Conservation (phyloP, 2,113 vertebrate genomes). For the Lichenostomus cassidix region DNA sequence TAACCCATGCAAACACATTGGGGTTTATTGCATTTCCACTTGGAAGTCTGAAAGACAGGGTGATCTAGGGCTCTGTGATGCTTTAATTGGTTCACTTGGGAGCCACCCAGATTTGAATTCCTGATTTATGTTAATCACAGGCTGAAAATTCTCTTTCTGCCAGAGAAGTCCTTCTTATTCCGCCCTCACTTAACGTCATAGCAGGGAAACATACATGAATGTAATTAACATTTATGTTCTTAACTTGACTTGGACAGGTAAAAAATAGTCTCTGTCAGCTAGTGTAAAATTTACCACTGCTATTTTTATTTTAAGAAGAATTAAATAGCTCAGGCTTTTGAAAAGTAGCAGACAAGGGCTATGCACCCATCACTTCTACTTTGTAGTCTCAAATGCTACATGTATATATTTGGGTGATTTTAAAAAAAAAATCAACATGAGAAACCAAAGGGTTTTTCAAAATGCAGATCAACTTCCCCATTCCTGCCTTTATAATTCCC, state of each 20-base stretch:
- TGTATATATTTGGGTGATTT: background rate
- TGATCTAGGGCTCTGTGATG: background rate
- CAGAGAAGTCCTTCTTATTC: slow-evolving; percentile 20
- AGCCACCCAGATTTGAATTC: slow-evolving; percentile 56
- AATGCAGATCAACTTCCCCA: background rate
- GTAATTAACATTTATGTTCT: slow-evolving; percentile 32
- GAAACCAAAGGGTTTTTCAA: background rate
- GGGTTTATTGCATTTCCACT: background rate
- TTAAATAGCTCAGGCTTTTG: slow-evolving; percentile 10
- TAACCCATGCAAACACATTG: background rate
- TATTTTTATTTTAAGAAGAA: slow-evolving; percentile 29
- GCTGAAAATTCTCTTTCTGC: slow-evolving; percentile 50
- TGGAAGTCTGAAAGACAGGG: slow-evolving; percentile 9
- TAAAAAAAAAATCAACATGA: background rate
- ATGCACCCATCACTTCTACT: background rate
- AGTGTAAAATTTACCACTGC: slow-evolving; percentile 13
- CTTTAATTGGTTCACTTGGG: slow-evolving; percentile 70
- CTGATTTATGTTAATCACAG: slow-evolving; percentile 58
- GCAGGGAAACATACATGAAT: slow-evolving; percentile 37
- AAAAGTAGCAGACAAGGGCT: slow-evolving; percentile 12
- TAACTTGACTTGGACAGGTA: slow-evolving; percentile 14
- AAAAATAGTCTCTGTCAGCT: background rate
- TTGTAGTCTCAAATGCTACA: background rate
- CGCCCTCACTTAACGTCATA: background rate
- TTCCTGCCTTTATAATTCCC: background rate